Evolutionary conservation across 2,113 vertebrate species (phyloP).

Genomic region (Plecturocebus donacophilus): DNA sequence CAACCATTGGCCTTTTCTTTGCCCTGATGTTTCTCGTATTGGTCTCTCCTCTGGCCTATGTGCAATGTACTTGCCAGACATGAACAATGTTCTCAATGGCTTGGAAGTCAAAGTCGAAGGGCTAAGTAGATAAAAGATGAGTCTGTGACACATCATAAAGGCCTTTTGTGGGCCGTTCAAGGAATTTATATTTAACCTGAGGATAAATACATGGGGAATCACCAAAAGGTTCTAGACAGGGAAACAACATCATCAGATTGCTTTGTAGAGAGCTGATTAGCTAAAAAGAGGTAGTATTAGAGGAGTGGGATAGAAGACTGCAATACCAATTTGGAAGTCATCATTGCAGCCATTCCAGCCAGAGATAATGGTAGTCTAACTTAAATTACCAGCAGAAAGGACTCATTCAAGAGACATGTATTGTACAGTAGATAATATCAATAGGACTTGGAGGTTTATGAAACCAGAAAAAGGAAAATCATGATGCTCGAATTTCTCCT

Average conservation of each 20-base stretch:
- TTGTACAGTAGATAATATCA: neutral
- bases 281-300: neutral
- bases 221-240: neutral
- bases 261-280: neutral
- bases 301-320: neutral
- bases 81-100: neutral
- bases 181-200: neutral
- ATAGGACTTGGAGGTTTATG: neutral
- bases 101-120: neutral
- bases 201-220: neutral
- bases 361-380: neutral
- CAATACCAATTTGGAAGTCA: neutral
- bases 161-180: neutral
- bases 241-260: neutral
- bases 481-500: neutral
- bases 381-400: neutral
- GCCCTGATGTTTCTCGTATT: accelerated
- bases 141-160: neutral
- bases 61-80: neutral
- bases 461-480: neutral
- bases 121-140: neutral
- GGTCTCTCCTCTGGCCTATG: neutral
- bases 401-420: neutral
- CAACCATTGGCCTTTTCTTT: neutral
- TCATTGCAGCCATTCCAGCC: neutral